A percentile compares a stretch with the other conserved stretches of the same genome.
phyloP scores from a whole-genome alignment of 2,113 vertebrate genomes.

The Salvator merianae region DNA sequence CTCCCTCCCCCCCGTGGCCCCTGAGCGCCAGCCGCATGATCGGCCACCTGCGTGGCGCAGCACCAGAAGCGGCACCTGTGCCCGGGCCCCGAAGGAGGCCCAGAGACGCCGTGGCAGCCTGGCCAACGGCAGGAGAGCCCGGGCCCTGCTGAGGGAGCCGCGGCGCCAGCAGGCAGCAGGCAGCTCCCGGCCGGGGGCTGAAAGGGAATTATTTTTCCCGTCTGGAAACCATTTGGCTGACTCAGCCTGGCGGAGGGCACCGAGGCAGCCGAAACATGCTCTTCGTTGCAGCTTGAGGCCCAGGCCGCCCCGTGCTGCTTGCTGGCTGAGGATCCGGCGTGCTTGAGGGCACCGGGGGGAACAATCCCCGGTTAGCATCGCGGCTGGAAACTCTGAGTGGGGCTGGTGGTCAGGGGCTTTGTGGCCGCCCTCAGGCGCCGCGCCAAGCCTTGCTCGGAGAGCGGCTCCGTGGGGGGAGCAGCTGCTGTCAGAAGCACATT shows the following conservation, averaged over 20 bases:
- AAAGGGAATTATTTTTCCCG: not conserved
- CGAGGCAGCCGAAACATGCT: not conserved
- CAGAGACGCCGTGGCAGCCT: not conserved
- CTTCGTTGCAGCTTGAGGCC: not conserved
- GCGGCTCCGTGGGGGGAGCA: not conserved
- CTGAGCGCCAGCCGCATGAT: not conserved
- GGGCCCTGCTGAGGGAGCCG: too few relatives aligned
- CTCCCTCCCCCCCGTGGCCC: too few relatives aligned
- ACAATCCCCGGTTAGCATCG: too few relatives aligned
- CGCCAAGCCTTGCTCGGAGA: not conserved
- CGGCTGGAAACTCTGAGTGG: constrained; percentile 25
- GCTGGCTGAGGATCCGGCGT: not conserved
- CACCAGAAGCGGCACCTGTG: not conserved
- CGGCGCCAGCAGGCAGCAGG: not conserved
- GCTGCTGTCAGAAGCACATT: not conserved
- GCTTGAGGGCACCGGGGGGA: not conserved
- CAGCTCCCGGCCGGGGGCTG: not conserved
- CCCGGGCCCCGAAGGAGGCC: not conserved
- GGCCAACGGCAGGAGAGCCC: too few relatives aligned
- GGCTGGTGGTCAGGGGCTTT: constrained; percentile 39
- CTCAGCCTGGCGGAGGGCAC: too few relatives aligned
- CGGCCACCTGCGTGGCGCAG: too few relatives aligned
- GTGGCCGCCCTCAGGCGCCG: constrained; percentile 40
- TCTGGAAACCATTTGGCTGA: not conserved
- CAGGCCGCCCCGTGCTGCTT: too few relatives aligned